Conservation (phyloP, 2,888 invertebrate genomes). For the Linhomoeus sp. region DNA sequence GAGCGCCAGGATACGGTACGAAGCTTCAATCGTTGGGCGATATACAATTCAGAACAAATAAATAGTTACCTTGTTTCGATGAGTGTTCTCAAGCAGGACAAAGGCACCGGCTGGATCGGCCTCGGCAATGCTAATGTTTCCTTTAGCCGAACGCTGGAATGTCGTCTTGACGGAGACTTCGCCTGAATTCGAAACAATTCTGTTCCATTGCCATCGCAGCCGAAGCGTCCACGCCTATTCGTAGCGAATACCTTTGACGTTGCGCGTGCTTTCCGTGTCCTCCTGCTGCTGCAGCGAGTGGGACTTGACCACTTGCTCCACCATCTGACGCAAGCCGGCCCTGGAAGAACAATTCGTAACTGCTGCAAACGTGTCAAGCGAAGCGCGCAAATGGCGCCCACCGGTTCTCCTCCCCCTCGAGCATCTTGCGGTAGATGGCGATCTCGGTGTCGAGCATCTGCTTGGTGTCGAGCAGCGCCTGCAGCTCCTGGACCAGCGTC, state of each 20-base stretch:
- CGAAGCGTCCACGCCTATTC: too few species aligned
- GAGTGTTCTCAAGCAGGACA: slow-evolving; percentile 34
- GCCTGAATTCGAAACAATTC: not conserved
- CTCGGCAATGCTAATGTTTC: slow-evolving; percentile 31
- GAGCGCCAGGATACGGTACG: too few species aligned
- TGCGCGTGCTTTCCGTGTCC: slow-evolving; percentile 24
- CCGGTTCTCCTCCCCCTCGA: slow-evolving; percentile 33
- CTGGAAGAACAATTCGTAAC: slow-evolving; percentile 3
- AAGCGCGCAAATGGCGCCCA: not conserved
- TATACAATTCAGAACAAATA: not conserved
- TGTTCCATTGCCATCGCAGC: too few species aligned
- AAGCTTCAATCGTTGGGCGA: too few species aligned
- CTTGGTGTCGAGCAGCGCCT: slow-evolving; percentile 32
- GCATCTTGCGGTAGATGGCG: slow-evolving; percentile 35
- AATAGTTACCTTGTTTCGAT: slow-evolving; percentile 19
- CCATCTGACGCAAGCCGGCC: slow-evolving; percentile 16
- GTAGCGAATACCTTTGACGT: slow-evolving; percentile 18
- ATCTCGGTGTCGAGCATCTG: slow-evolving; percentile 35
- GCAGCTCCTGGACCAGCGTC: slow-evolving; percentile 18
- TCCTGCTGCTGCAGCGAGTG: slow-evolving; percentile 27
- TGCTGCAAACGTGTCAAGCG: not conserved
- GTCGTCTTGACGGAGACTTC: slow-evolving; percentile 30
- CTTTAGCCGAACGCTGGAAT: slow-evolving; percentile 36
- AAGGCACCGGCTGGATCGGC: slow-evolving; percentile 32
- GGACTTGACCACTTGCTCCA: slow-evolving; percentile 28